These are phyloP conservation scores for Palloptera scutellata DNA, from an alignment of 2,888 invertebrate species.

Conservation along the genomic window DNA sequence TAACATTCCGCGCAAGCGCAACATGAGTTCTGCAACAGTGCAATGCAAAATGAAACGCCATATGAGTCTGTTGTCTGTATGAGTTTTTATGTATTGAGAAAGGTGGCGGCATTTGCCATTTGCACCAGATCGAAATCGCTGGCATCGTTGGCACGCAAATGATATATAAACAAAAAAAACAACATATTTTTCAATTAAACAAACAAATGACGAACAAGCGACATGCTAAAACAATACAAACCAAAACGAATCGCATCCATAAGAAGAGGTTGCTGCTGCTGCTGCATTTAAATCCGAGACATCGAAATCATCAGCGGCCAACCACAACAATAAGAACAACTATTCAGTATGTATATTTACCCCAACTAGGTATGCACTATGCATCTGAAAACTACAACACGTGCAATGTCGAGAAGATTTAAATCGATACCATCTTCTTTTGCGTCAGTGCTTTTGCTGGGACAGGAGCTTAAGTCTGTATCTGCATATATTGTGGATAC, in stretches of 20 bases:
- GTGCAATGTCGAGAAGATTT: conserved; percentile 30
- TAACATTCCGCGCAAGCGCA: conserved; percentile 35
- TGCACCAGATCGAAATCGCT: conserved; percentile 6
- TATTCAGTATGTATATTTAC: conserved; percentile 1
- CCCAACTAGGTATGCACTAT: neutral
- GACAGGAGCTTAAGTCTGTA: no score
- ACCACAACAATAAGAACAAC: conserved; percentile 7
- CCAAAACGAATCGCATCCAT: conserved; percentile 20
- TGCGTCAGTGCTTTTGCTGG: neutral
- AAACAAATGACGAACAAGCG: conserved; percentile 52
- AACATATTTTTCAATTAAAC: conserved; percentile 62
- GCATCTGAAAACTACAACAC: neutral
- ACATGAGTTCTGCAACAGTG: conserved; percentile 29
- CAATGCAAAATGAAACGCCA: neutral
- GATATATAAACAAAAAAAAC: conserved; percentile 34
- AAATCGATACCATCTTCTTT: conserved; percentile 30
- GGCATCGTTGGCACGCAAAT: conserved; percentile 2
- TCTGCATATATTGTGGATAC: neutral
- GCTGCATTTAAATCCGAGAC: conserved; percentile 32
- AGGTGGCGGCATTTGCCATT: conserved; percentile 9
- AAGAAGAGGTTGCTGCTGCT: conserved; percentile 33
- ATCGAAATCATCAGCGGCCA: conserved; percentile 20
- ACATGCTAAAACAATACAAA: conserved; percentile 7
- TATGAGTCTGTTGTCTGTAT: neutral
- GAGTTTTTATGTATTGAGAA: neutral